phyloP scores from a whole-genome alignment of 2,888 invertebrate species.

The Parnassius mnemosyne region DNA sequence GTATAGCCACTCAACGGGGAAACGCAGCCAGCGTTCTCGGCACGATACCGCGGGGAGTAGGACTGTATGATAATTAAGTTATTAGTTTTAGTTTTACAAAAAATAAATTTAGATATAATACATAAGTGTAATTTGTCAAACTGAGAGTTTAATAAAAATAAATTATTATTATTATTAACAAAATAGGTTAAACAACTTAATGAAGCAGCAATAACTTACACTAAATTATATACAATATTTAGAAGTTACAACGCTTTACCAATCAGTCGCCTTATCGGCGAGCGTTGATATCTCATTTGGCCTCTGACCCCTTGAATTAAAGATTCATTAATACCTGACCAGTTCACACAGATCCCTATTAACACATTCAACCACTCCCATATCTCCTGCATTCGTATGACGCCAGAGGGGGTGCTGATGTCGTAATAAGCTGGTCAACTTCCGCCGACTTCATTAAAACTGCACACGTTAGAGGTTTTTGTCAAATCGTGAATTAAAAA shows the following conservation, averaged over 20 bases:
- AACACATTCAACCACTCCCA: slow-evolving; percentile 1
- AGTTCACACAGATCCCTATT: slow-evolving; percentile 37
- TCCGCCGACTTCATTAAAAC: neutral
- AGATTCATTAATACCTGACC: slow-evolving; percentile 45
- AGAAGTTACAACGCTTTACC: slow-evolving; percentile 38
- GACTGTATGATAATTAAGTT: too few relatives aligned
- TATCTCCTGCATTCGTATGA: neutral
- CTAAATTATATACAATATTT: slow-evolving; percentile 22
- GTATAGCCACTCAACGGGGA: too few relatives aligned
- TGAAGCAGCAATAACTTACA: too few relatives aligned
- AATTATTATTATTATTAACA: too few relatives aligned
- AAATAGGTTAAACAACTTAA: too few relatives aligned
- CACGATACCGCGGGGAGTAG: too few relatives aligned
- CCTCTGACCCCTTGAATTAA: slow-evolving; percentile 52
- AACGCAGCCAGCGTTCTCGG: too few relatives aligned
- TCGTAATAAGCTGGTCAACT: slow-evolving; percentile 3
- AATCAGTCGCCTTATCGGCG: slow-evolving; percentile 43
- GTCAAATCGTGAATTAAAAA: slow-evolving; percentile 7
- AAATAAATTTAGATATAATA: too few relatives aligned
- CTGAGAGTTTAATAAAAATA: too few relatives aligned
- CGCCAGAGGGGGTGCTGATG: neutral
- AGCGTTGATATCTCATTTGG: slow-evolving; percentile 60
- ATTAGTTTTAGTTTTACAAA: too few relatives aligned
- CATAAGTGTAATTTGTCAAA: too few relatives aligned
- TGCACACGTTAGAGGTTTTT: slow-evolving; percentile 2